Base-by-base conservation (phyloP, 37 sponge, comb jelly and placozoan genomes). In the Agelas oroides region DNA sequence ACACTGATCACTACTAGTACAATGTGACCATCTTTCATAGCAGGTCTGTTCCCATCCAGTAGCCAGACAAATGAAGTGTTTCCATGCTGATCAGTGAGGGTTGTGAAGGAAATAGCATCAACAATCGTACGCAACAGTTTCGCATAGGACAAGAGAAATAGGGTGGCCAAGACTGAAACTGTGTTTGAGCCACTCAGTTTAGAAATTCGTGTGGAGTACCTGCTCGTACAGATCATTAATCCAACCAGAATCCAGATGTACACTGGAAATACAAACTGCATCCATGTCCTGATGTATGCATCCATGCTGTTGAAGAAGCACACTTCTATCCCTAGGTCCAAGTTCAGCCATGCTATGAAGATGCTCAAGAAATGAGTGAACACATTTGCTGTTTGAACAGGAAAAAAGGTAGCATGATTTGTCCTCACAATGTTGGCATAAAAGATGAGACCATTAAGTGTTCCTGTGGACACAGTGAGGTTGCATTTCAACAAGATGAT, bases 1-100 rank as follows among this genome's bases (percentile, higher is more conserved):
- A 89, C 34, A 81, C 88, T 57, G 75, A 88, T 62, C 81, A 54
- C 19, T 63, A 28, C 31, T 88, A 46, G 46, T 46, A 46, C 46
- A 46, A 46, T 46, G 46, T 46, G 46, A 8, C 46, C 46, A 46
- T 8, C 46, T 46, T 8, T 46, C 46, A 3, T 12, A 12, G 46
- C 46, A 12, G 46, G 46, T 46, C 46, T 46, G 59, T 69, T 81
- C 0, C 57, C 59, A 70, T 81, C 82, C 23, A 81, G 20, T 11
- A 53, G 15, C 82, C 82, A 81, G 35, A 54, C 31, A 14, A 11
- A 8, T 28, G 23, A 17, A 66, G 59, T 28, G 19, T 21, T 69
- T 24, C 20, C 17, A 32, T 28, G n/a, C 13, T 41, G 38, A 36
- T 64, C 61, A 19, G 65, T 33, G 1, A 64, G 2, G 1, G 14